Percentiles rank a stretch among this genome's conserved stretches.
phyloP scores from a whole-genome alignment of 2,888 invertebrate species.

The Rhogogaster chlorosoma region DNA sequence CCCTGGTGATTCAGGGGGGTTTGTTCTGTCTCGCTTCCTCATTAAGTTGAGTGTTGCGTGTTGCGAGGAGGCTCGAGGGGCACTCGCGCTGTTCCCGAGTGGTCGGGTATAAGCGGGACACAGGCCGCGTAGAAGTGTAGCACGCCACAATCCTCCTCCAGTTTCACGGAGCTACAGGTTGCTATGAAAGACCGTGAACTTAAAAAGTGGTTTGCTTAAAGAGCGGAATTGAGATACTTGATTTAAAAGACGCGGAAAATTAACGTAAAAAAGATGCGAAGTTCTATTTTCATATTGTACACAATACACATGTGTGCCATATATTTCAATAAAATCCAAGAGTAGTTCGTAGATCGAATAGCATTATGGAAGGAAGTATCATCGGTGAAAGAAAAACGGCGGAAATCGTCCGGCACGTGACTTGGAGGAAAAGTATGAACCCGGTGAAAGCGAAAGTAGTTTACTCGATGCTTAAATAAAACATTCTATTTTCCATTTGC shows the following conservation, averaged over 20 bases:
- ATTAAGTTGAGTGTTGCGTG: constrained; percentile 76
- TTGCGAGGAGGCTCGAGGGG: constrained; percentile 73
- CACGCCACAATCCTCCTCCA: constrained; percentile 48
- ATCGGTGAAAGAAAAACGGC: not conserved
- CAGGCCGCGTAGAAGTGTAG: constrained; percentile 42
- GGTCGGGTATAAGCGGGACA: constrained; percentile 52
- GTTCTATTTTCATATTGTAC: not conserved
- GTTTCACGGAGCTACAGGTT: constrained; percentile 67
- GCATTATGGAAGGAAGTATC: constrained; percentile 8
- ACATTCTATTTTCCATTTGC: constrained; percentile 48
- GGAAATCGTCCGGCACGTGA: constrained; percentile 32
- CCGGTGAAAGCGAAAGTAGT: constrained; percentile 37
- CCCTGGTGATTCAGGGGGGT: constrained; percentile 51
- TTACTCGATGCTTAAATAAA: constrained; percentile 47
- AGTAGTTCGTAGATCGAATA: constrained; percentile 6
- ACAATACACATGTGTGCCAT: not conserved
- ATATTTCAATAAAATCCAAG: constrained; percentile 3
- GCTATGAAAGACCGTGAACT: constrained; percentile 69
- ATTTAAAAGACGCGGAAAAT: not conserved
- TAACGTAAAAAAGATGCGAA: not conserved
- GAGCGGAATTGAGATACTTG: constrained; percentile 41
- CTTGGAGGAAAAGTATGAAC: constrained; percentile 25
- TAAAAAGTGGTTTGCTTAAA: constrained; percentile 69
- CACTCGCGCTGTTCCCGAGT: constrained; percentile 69
- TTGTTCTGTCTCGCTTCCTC: constrained; percentile 70